These are phyloP conservation scores for Spilarctia lutea DNA, from an alignment of 2,888 invertebrate species.

Conservation along the genomic window DNA sequence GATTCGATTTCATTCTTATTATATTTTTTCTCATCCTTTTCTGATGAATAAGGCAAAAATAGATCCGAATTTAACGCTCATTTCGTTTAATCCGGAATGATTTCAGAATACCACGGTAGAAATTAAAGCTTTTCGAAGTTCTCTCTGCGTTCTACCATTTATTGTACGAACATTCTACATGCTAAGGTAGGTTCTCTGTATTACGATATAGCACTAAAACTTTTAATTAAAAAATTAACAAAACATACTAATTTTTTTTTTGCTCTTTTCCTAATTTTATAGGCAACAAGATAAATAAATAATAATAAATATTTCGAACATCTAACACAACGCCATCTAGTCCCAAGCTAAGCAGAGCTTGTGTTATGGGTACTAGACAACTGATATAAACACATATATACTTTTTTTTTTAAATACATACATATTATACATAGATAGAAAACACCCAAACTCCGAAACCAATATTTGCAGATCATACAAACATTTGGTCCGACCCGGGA, in stretches of 20 bases:
- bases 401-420: no score
- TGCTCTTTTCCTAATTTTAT: background rate
- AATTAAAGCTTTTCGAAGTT: conserved; percentile 4
- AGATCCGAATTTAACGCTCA: conserved; percentile 31
- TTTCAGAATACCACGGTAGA: background rate
- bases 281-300: no score
- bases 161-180: background rate
- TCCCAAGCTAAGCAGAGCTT: no score
- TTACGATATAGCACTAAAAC: background rate
- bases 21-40: conserved; percentile 41
- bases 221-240: background rate
- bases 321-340: no score
- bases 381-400: no score
- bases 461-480: no score
- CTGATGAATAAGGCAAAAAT: conserved; percentile 38
- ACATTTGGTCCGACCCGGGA: no score
- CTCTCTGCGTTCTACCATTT: background rate
- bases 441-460: no score
- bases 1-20: conserved; percentile 48
- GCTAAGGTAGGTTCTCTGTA: background rate
- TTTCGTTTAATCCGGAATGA: conserved; percentile 13
- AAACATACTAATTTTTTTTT: background rate
- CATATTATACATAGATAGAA: no score
- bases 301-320: no score
- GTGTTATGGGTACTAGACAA: no score